Evolutionary conservation across 1,140 invertebrate genomes (phyloP).

Genomic region (Bemisia tabaci): DNA sequence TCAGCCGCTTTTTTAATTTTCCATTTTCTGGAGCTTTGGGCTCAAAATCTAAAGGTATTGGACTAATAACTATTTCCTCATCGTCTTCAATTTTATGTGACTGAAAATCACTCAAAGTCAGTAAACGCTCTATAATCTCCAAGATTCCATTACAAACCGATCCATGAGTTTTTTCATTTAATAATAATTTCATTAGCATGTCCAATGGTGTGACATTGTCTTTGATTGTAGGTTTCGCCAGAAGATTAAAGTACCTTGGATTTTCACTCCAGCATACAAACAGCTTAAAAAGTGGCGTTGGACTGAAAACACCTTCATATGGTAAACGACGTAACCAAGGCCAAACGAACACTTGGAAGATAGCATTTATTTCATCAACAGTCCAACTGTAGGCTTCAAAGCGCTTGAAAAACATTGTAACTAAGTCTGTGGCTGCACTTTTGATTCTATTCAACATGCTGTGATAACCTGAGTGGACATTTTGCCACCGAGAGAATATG

Average conservation of each 20-base stretch:
- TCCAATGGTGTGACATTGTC: slow-evolving; percentile 41
- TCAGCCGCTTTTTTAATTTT: slow-evolving; percentile 29
- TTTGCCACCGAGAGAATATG: slow-evolving; percentile 38
- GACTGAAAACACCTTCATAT: slow-evolving; percentile 65
- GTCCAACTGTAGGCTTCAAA: slow-evolving; percentile 65
- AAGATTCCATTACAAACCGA: slow-evolving; percentile 55
- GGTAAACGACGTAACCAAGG: slow-evolving; percentile 61
- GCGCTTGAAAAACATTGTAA: slow-evolving; percentile 61
- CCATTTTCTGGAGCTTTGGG: slow-evolving; percentile 14
- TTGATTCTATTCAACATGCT: slow-evolving; percentile 52
- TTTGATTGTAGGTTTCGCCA: slow-evolving; percentile 14
- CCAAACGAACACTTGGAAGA: slow-evolving; percentile 69
- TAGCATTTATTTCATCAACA: slow-evolving; percentile 49
- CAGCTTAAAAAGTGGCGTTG: slow-evolving; percentile 66
- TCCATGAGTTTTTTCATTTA: slow-evolving; percentile 45
- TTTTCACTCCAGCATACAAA: slow-evolving; percentile 60
- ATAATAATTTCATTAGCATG: slow-evolving; percentile 52
- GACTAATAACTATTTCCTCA: slow-evolving; percentile 6
- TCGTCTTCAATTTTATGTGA: background rate
- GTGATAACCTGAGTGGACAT: slow-evolving; percentile 45
- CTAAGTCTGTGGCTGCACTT: slow-evolving; percentile 39
- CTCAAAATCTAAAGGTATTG: slow-evolving; percentile 28
- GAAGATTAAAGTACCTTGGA: slow-evolving; percentile 34
- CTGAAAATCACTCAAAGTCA: slow-evolving; percentile 40
- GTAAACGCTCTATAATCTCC: slow-evolving; percentile 62